phyloP scores from a whole-genome alignment of 23 tunicate species.

The Diplosoma virens region DNA sequence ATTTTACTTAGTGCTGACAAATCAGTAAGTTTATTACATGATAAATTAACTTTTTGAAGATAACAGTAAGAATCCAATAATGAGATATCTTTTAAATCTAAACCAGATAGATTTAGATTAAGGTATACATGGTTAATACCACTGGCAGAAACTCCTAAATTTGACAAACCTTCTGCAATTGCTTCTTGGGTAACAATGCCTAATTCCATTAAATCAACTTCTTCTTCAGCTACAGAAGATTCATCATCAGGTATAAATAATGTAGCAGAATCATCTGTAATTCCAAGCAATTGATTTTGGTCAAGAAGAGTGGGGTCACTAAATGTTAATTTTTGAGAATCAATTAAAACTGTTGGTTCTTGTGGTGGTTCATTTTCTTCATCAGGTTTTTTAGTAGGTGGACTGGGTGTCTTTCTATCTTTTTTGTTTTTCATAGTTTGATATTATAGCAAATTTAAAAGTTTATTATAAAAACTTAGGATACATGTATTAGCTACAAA shows the following conservation, averaged over 20 bases:
- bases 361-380: slow-evolving; percentile 12
- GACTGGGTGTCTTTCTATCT: slow-evolving; percentile 49
- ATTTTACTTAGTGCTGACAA: slow-evolving; percentile 52
- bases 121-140: slow-evolving; percentile 69
- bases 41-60: slow-evolving; percentile 75
- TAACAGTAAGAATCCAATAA: slow-evolving; percentile 39
- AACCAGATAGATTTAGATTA: slow-evolving; percentile 45
- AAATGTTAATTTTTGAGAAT: slow-evolving; percentile 63
- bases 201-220: neutral
- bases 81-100: slow-evolving; percentile 52
- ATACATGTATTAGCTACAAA: too few species aligned
- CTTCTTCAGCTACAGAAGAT: slow-evolving; percentile 59
- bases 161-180: slow-evolving; percentile 40
- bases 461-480: too few species aligned
- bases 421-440: slow-evolving; percentile 46
- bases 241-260: slow-evolving; percentile 84
- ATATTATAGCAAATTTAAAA: too few species aligned
- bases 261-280: slow-evolving; percentile 2
- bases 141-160: slow-evolving; percentile 51
- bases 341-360: slow-evolving; percentile 28
- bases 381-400: slow-evolving; percentile 4
- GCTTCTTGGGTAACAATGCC: slow-evolving; percentile 37
- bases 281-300: slow-evolving; percentile 49
- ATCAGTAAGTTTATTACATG: slow-evolving; percentile 63
- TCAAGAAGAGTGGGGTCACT: slow-evolving; percentile 60